phyloP scores from a whole-genome alignment of 2,888 invertebrate species.

The Acronicta aceris region DNA sequence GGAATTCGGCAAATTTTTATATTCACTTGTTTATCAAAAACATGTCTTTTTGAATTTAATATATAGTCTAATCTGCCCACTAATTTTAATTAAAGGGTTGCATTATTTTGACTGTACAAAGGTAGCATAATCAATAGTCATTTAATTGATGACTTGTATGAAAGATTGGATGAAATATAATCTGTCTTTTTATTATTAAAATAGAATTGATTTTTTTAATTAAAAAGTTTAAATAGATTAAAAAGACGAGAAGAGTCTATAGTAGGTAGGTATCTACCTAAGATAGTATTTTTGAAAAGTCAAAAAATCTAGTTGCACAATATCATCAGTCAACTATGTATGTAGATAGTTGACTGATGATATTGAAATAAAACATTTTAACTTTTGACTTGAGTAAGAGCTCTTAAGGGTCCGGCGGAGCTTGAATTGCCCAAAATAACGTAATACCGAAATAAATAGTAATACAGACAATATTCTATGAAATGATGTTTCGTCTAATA shows the following conservation, averaged over 20 bases:
- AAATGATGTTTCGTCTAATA: no score
- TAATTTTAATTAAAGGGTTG: slow-evolving; percentile 93
- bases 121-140: slow-evolving; percentile 94
- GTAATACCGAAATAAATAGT: no score
- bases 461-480: no score
- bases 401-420: no score
- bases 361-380: no score
- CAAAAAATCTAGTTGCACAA: no score
- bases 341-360: no score
- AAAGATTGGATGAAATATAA: slow-evolving; percentile 92
- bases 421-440: no score
- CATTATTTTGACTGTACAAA: slow-evolving; percentile 94
- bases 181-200: slow-evolving; percentile 84
- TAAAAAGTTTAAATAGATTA: slow-evolving; percentile 91
- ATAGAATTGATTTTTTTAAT: slow-evolving; percentile 85
- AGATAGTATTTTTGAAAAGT: no score
- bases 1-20: slow-evolving; percentile 91
- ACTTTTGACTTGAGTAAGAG: no score
- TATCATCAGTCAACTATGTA: no score
- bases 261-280: no score
- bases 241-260: slow-evolving; percentile 95
- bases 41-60: slow-evolving; percentile 91
- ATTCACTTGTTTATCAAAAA: slow-evolving; percentile 94
- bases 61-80: slow-evolving; percentile 93
- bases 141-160: slow-evolving; percentile 94